Evolutionary conservation across 2,797 vertebrate species (phyloP), one percentile per base, ranked within the genome.

Genomic region (Centroberyx gerrardi): DNA sequence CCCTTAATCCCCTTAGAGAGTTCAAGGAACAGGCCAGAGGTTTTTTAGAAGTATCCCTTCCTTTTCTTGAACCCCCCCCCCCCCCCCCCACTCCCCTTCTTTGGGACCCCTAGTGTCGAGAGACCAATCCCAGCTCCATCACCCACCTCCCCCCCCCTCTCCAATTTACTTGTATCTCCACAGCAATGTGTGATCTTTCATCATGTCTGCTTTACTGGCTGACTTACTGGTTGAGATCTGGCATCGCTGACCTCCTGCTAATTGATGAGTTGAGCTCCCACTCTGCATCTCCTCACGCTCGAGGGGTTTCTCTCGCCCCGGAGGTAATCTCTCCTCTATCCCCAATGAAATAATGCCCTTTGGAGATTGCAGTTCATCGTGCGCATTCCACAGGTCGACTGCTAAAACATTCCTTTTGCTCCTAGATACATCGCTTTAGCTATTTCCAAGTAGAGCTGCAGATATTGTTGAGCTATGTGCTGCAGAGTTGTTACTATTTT

Each of bases 1-100:
- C 70, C 78, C 62, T 78, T 91, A 94, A 91, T 92, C 91, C 84
- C 87, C 65, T 90, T 84, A 85, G 66, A 78, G 76, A 88, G 86
- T 86, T 85, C 81, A 82, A 17, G 40, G 72, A 83, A 78, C 64
- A 82, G 76, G 74, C 36, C 76, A 72, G 31, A 67, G 56, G 59
- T 74, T 85, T 81, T 83, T 73, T 60, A 54, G 14, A 78, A 83
- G 74, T 48, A 75, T 70, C 75, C 63, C 69, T 72, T 76, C 62
- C 66, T 70, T 60, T 59, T 49, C 51, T 14, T 44, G 44, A 46
- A 33, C 29, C 27, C 28, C 59, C 28, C 38, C 69, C 18, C 29
- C 52, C 28, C 2, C 44, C 38, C 27, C 52, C 17, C 51, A 27
- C 46, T 22, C 40, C 69, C 8, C 44, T 46, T 33, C 9, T 4